phyloP scores from a whole-genome alignment of 2,797 vertebrate genomes.

The Eulemur coronatus region DNA sequence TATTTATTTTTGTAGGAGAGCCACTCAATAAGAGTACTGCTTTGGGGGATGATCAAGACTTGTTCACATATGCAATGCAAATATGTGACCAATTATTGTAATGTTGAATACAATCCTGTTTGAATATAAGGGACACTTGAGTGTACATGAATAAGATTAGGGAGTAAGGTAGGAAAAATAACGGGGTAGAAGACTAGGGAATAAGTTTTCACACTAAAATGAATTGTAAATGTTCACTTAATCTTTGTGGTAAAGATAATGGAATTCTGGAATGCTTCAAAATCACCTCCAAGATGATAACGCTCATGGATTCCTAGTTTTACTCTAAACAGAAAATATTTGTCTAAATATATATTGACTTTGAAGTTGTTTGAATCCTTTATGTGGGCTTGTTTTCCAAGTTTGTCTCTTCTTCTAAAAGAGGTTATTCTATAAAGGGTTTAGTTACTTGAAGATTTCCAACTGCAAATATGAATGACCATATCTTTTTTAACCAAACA shows the following conservation, averaged over 20 bases:
- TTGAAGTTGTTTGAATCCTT: not conserved
- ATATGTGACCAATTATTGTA: not conserved
- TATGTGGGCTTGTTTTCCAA: not conserved
- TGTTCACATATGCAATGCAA: not conserved
- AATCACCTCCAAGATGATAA: not conserved
- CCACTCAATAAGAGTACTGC: not conserved
- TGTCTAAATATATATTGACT: not conserved
- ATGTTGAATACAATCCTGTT: not conserved
- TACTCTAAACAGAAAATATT: not conserved
- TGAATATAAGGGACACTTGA: not conserved
- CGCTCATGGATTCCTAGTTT: not conserved
- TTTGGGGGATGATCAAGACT: not conserved
- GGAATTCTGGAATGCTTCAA: not conserved
- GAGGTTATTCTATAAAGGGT: not conserved
- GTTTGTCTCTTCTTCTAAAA: not conserved
- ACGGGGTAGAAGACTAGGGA: not conserved
- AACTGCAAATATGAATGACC: not conserved
- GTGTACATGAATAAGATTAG: not conserved
- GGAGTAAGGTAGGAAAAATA: not conserved
- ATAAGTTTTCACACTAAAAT: not conserved
- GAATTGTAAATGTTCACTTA: not conserved
- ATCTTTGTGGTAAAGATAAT: not conserved
- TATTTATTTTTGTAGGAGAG: not conserved
- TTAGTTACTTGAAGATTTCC: slow-evolving; percentile 27
- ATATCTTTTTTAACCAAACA: not conserved